phyloP scores from a whole-genome alignment of 2,113 vertebrate species.

The Protomyctophum bolini region DNA sequence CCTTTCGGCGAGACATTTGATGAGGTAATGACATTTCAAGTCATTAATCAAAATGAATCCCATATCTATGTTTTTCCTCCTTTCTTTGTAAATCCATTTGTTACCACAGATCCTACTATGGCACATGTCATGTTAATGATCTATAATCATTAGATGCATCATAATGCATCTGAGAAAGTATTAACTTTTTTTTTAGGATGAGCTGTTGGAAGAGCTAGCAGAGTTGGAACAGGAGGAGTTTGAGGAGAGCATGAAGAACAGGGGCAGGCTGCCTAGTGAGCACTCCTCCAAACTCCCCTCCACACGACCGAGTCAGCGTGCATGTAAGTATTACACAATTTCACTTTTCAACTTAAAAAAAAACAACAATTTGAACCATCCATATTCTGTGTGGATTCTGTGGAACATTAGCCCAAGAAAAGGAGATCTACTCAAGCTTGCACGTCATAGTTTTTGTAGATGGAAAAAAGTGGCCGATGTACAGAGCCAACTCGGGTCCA shows the following conservation, averaged over 20 bases:
- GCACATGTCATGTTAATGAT: background rate
- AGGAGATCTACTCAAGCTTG: background rate
- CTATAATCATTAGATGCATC: background rate
- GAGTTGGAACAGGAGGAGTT: constrained; percentile 92
- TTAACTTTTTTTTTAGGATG: constrained; percentile 84
- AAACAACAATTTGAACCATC: background rate
- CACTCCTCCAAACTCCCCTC: constrained; percentile 85
- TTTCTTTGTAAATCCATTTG: background rate
- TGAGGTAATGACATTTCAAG: constrained; percentile 79
- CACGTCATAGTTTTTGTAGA: too few relatives aligned
- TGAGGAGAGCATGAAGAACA: constrained; percentile 85
- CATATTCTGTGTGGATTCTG: background rate
- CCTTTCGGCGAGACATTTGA: constrained; percentile 87
- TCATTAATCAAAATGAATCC: background rate
- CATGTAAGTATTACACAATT: constrained; percentile 53
- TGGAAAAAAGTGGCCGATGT: too few relatives aligned
- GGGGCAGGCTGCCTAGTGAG: constrained; percentile 84
- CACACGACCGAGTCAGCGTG: constrained; percentile 73
- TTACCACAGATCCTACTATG: background rate
- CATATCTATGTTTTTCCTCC: background rate
- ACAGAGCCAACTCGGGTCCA: too few relatives aligned
- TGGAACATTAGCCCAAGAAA: background rate
- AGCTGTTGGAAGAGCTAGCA: constrained; percentile 91
- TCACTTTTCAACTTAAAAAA: too few relatives aligned
- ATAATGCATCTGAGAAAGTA: background rate